Base-by-base conservation (phyloP, 2,113 vertebrate genomes). In the Xiphias gladius region DNA sequence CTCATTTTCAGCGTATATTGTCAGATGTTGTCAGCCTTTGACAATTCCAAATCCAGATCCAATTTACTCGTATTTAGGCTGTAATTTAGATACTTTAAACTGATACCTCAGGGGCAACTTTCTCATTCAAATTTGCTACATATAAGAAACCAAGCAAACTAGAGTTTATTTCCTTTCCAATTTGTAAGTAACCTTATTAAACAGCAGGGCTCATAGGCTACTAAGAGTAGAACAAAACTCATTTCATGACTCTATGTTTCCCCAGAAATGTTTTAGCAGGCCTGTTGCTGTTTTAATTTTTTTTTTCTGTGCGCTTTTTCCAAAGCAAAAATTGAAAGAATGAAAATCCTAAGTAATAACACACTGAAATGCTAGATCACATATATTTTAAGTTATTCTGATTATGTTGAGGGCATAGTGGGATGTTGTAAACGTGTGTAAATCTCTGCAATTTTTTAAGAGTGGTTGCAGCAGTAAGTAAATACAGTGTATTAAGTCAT, bases 171-270 rank as follows among this genome's bases (percentile, higher is more conserved):
- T 73, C 0, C 66, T 70, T 84, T 84, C 37, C 50, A 59, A 43
- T 61, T 59, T 68, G 19, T 3, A 66, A 78, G 58, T 73, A 59
- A 69, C 72, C 6, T n/a, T 30, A 75, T 70, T 67, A 72, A 84
- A 79, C 68, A 80, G 65, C 70, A 24, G 76, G 69, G 32, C 68
- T 35, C 32, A 3, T 6, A 35, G 64, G 54, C 48, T 9, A 32
- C 50, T 26, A 66, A 73, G 48, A 73, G 20, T 48, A 30, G 43
- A 87, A 63, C 39, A 82, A 84, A 89, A 68, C 50, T 63, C 0
- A 73, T 73, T 87, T 79, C 24, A 62, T 39, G 61, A 39, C n/a
- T 86, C 57, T 65, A 66, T 69, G 76, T 86, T 73, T 64, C 28
- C 55, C 59, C 22, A 48, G 58, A 83, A 85, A 78, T 54, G 19